Base-by-base conservation (phyloP, 2,888 invertebrate species). In the Chouioia cunea region DNA sequence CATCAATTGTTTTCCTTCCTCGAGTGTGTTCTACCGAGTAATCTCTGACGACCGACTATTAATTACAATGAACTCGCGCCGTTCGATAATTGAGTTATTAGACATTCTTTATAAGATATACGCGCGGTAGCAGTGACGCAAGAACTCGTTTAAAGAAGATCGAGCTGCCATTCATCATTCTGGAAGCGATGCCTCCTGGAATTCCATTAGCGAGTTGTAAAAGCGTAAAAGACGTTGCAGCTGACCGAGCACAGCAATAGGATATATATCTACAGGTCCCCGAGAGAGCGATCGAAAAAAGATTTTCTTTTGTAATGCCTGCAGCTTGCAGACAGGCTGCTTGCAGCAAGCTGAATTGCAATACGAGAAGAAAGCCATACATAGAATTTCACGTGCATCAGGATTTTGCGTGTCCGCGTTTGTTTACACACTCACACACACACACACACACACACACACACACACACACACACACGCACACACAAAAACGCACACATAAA, bases 151-250 rank as follows among this genome's bases (percentile, higher is more conserved):
- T 22, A 16, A 57, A 50, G 48, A 36, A 14, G 36, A 36, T 10
- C 36, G 36, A 36, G 6, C 36, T 36, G 23, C 63, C 27, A 59
- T 59, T 53, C 50, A n/a, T 65, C 59, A 53, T 20, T 18, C 43
- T 48, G 53, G 46, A 3, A 36, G 12, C 18, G 18, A 58, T 58
- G 59, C 64, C 53, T 23, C 48, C 23, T 23, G 54, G 53, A 54
- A 65, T 70, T 70, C 65, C 70, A 70, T 70, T 60, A 65, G 46
- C 58, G 59, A 50, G 4, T 50, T 36, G 46, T 60, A 47, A 43
- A 56, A 56, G 63, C 64, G 64, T 64, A 53, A 64, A 70, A 59
- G 64, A 64, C 54, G 53, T 18, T 10, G 57, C 65, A 66, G 66
- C 59, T 66, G 66, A 66, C 66, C 66, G 46, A 4, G 10, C 12